Evolutionary conservation across 2,797 vertebrate genomes (phyloP).

Genomic region (Sarcoramphus papa): DNA sequence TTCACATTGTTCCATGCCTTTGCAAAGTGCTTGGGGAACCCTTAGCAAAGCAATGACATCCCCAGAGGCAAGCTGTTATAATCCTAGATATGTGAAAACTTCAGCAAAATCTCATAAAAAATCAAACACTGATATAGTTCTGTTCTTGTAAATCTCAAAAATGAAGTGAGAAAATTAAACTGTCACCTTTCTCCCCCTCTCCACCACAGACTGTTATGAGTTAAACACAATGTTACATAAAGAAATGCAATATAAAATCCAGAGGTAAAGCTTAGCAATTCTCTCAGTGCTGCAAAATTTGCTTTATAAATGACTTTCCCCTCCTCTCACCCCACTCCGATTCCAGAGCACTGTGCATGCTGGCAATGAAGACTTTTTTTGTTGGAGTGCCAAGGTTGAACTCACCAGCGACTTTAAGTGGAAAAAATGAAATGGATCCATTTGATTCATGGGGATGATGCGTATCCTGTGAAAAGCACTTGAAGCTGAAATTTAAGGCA

Average conservation of each 20-base stretch:
- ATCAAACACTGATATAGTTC: neutral
- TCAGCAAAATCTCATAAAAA: neutral
- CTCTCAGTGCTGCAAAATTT: neutral
- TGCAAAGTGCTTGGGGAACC: neutral
- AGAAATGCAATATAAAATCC: neutral
- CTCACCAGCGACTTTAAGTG: neutral
- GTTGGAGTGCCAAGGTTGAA: conserved; percentile 15
- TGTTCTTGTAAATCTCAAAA: neutral
- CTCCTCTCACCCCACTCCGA: neutral
- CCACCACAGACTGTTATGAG: neutral
- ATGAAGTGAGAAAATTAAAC: neutral
- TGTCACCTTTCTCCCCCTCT: neutral
- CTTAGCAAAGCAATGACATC: neutral
- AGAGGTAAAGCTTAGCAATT: neutral
- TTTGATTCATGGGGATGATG: neutral
- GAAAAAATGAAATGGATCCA: conserved; percentile 7
- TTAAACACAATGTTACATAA: neutral
- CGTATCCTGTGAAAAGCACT: neutral
- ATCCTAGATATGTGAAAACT: neutral
- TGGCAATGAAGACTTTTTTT: neutral
- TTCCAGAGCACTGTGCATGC: neutral
- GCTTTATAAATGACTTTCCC: neutral
- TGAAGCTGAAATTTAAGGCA: neutral
- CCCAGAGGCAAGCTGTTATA: neutral
- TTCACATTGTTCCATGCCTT: neutral